These are phyloP conservation scores for Macroramphosus scolopax DNA, from an alignment of 2,797 vertebrate species.

Conservation along the genomic window DNA sequence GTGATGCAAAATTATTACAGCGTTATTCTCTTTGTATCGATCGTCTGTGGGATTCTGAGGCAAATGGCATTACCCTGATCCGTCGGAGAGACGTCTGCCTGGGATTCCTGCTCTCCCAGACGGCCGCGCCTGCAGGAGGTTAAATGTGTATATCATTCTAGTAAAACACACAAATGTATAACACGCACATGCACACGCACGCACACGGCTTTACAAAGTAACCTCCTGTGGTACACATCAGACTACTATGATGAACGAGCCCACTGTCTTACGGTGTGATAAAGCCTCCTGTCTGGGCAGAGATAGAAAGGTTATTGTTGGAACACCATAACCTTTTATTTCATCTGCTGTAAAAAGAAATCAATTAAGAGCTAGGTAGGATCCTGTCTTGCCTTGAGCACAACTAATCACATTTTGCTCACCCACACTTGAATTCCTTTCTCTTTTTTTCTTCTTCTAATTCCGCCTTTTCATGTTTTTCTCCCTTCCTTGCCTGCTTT, in stretches of 20 bases:
- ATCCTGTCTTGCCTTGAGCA: constrained; percentile 55
- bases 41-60: constrained; percentile 19
- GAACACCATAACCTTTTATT: constrained; percentile 68
- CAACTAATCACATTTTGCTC: constrained; percentile 64
- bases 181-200: not conserved
- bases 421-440: constrained; percentile 37
- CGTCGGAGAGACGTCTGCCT: constrained; percentile 24
- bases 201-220: constrained; percentile 33
- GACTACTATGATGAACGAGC: constrained; percentile 59
- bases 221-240: constrained; percentile 44
- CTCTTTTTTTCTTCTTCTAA: constrained; percentile 13
- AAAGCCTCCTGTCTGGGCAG: constrained; percentile 54
- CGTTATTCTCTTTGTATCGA: constrained; percentile 48
- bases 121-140: constrained; percentile 31
- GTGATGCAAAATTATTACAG: constrained; percentile 27
- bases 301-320: constrained; percentile 69
- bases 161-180: constrained; percentile 43
- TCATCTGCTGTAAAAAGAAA: constrained; percentile 67
- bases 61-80: constrained; percentile 49
- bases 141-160: constrained; percentile 59
- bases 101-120: constrained; percentile 37
- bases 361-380: constrained; percentile 63
- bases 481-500: constrained; percentile 21
- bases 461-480: constrained; percentile 41
- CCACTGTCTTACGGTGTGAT: constrained; percentile 59